Percentiles rank a stretch among this genome's conserved stretches.
phyloP scores from a whole-genome alignment of 2,888 invertebrate species.

The Perizoma affinitatum region DNA sequence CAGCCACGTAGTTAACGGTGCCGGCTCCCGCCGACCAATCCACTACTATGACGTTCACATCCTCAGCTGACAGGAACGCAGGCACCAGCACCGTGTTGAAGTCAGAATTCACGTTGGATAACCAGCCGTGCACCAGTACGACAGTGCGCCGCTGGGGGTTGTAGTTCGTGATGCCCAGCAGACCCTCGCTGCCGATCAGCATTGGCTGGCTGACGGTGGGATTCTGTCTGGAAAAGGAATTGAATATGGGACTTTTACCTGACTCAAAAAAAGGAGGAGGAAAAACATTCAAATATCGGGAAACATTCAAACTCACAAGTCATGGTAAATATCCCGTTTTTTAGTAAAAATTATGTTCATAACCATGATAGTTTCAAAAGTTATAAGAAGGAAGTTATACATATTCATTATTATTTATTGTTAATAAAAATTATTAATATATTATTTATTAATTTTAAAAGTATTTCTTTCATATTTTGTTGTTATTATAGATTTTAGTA shows the following conservation, averaged over 20 bases:
- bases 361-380: too few relatives aligned
- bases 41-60: conserved; percentile 47
- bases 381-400: too few relatives aligned
- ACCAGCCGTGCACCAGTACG: conserved; percentile 57
- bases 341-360: too few relatives aligned
- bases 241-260: not conserved
- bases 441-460: too few relatives aligned
- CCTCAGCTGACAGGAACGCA: conserved; percentile 48
- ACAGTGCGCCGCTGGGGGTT: conserved; percentile 46
- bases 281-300: too few relatives aligned
- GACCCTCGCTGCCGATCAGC: conserved; percentile 37
- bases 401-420: too few relatives aligned
- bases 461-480: too few relatives aligned
- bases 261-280: too few relatives aligned
- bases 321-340: too few relatives aligned
- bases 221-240: conserved; percentile 44
- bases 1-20: conserved; percentile 45
- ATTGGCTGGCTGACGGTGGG: conserved; percentile 56
- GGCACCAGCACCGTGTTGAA: conserved; percentile 45
- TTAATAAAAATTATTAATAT: too few relatives aligned
- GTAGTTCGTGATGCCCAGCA: conserved; percentile 50
- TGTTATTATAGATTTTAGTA: too few relatives aligned
- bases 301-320: too few relatives aligned
- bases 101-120: conserved; percentile 41
- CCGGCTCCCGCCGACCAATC: conserved; percentile 48